Base-by-base conservation (phyloP, 37 sponge, comb jelly and placozoan species). In the Oscarella lobularis region DNA sequence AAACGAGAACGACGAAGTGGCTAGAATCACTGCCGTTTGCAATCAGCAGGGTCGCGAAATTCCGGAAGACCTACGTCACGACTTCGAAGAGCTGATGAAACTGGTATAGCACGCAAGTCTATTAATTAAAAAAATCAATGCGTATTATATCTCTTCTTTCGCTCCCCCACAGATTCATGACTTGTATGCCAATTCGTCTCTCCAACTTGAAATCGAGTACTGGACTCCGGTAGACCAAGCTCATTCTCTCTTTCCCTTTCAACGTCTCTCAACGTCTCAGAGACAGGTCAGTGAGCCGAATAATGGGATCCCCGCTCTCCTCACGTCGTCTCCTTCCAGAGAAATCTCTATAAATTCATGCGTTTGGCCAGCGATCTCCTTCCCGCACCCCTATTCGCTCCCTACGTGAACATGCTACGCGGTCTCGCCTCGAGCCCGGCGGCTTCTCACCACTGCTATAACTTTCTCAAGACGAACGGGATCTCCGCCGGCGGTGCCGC, bases 301-400 rank as follows among this genome's bases (percentile, higher is more conserved):
- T n/a, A n/a, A n/a, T n/a, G n/a, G n/a, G n/a, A n/a, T n/a, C 41
- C 9, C 32, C 66, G 38, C 38, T 9, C 73, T 35, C 48, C 33
- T 1, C 31, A 33, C 30, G 41, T 73, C 31, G 73, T 75, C 40
- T 80, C 76, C n/a, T 39, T 72, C 4, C 76, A 91, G 88, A 60
- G 85, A 37, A 84, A 83, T 36, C 86, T 97, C 38, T 85, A 71
- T 86, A 90, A 94, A 83, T 97, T 97, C 73, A 76, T 97, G 31
- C 79, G 79, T 9, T 72, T 72, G 33, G 91, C 87, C 41, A 81
- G 84, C 31, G 89, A 90, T 35, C 80, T 87, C 31, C 89, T 97
- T 1, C 88, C 95, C 0, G 79, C 90, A 1, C 66, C 69, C 73
- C 82, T 97, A 38, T 97, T 93, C 78, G 65, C 82, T 2, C 74